Evolutionary conservation across 1,140 invertebrate species (phyloP).

Genomic region (Chionoecetes opilio): DNA sequence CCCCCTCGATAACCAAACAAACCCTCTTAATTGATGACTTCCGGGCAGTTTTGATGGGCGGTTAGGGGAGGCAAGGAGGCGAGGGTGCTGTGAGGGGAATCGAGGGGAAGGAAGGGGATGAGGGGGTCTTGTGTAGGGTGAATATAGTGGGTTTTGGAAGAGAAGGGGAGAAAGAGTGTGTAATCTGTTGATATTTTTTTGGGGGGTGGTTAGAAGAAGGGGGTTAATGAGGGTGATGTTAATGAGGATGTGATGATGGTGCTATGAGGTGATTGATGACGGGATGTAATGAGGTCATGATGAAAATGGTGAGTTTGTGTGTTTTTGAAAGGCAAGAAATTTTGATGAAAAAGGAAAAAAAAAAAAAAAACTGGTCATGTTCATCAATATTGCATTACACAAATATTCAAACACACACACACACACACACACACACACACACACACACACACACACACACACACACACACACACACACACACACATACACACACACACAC

Average conservation of each 20-base stretch:
- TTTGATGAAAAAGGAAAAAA: not conserved
- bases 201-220: not conserved
- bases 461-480: constrained; percentile 18
- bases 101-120: not conserved
- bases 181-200: too few relatives aligned
- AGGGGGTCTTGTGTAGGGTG: not conserved
- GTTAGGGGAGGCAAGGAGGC: not conserved
- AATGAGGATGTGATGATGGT: not conserved
- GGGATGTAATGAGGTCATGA: not conserved
- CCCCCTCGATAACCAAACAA: constrained; percentile 5
- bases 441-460: not conserved
- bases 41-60: not conserved
- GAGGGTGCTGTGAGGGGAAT: not conserved
- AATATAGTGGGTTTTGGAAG: not conserved
- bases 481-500: not conserved
- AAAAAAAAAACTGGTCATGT: too few relatives aligned
- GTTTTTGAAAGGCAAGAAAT: not conserved
- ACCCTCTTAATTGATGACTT: not conserved
- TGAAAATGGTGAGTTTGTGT: not conserved
- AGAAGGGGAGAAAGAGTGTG: too few relatives aligned
- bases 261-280: not conserved
- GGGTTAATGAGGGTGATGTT: not conserved
- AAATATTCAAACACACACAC: not conserved
- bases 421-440: constrained; percentile 27
- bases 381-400: too few relatives aligned